Conservation (phyloP, 2,888 invertebrate species). For the Cylindroiulus punctatus region DNA sequence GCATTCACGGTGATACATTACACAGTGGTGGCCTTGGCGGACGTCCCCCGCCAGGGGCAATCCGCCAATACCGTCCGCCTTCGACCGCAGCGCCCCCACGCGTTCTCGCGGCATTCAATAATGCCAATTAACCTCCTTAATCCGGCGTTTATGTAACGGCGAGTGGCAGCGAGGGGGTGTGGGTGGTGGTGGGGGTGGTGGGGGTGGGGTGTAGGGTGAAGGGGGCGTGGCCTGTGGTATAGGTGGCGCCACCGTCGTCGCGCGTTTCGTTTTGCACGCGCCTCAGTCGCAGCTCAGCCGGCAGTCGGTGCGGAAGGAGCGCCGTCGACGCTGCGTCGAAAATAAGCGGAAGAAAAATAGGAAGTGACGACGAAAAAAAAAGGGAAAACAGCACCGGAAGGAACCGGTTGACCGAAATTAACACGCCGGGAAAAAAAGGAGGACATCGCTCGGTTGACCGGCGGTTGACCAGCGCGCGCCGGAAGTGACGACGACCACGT, state of each 20-base stretch:
- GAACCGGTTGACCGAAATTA: neutral
- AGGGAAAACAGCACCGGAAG: too few species aligned
- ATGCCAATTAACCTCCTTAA: slow-evolving; percentile 18
- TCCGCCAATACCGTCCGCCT: neutral
- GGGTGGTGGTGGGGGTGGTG: too few species aligned
- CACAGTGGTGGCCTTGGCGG: neutral
- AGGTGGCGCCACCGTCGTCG: neutral
- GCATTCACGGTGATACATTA: neutral
- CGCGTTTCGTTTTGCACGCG: neutral
- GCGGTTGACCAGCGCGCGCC: too few species aligned
- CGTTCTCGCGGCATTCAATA: neutral
- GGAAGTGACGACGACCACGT: too few species aligned
- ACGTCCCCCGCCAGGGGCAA: neutral
- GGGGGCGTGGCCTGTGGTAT: too few species aligned
- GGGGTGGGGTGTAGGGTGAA: neutral
- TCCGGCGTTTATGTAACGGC: neutral
- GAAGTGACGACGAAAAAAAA: too few species aligned
- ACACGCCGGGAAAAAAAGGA: too few species aligned
- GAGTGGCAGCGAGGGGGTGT: neutral
- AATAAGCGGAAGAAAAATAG: neutral
- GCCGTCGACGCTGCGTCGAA: neutral
- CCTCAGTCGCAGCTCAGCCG: neutral
- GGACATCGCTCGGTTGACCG: too few species aligned
- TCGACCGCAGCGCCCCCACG: neutral
- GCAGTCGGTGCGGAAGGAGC: slow-evolving; percentile 7